Base-by-base conservation (phyloP, 2,888 invertebrate species). In the Trilocha varians region DNA sequence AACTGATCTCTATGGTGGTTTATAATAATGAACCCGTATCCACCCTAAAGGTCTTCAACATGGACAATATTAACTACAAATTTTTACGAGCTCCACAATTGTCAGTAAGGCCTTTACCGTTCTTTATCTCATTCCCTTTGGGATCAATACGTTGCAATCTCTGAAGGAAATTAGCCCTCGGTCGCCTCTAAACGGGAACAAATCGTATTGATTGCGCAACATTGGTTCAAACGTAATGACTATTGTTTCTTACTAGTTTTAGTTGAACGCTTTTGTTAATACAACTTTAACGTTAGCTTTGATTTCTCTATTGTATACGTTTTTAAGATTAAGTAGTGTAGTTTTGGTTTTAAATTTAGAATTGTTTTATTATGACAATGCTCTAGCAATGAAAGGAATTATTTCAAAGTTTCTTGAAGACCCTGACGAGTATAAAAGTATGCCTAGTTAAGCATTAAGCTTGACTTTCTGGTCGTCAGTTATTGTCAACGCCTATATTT, bases 151-250 rank as follows among this genome's bases (percentile, higher is more conserved):
- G 53, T 47, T 53, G 52, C 56, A 55, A 57, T 54, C 62, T 64
- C 62, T 42, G 42, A 63, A 25, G 63, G 63, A 64, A 65, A 65
- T 65, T 61, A 66, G 57, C 52, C 54, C 57, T 54, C 46, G 54
- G 58, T 54, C 46, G 44, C 48, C 38, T 39, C 13, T 15, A 25
- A 38, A 32, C 16, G 37, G 13, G 33, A 34, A 16, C 3, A n/a
- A 25, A 36, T 34, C 11, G 25, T 25, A 25, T 25, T 25, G 11
- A 25, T 25, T 25, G 25, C 25, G 25, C 11, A 25, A 25, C 40
- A 18, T 17, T 32, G 34, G 13, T 13, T 34, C 14, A 18, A 3
- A 13, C 34, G n/a, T 11, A 34, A 6, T 13, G 34, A n/a, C n/a
- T 34, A 13, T 13, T 34, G 14, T 34, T 34, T 34, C 34, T 34